Conservation (phyloP, 2,797 vertebrate genomes). For the Heliangelus exortis region DNA sequence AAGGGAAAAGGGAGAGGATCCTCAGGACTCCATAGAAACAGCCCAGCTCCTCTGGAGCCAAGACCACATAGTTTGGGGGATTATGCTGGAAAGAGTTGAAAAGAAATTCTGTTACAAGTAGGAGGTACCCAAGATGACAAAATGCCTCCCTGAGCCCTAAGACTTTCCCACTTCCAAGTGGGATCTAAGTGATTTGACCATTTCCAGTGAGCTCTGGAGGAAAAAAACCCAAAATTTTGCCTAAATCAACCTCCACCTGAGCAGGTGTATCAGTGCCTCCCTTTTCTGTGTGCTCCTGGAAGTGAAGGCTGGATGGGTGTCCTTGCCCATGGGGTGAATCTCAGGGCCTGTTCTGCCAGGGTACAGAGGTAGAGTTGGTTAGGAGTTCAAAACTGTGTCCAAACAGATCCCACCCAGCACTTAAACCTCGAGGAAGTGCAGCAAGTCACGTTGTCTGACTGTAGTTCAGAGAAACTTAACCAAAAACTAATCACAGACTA, state of each 20-base stretch:
- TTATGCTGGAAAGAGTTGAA: conserved; percentile 23
- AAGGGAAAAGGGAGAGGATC: neutral
- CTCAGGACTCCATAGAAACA: conserved; percentile 15
- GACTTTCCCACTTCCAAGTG: neutral
- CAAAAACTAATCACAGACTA: neutral
- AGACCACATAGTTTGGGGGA: conserved; percentile 38
- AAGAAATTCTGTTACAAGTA: neutral
- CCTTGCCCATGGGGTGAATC: neutral
- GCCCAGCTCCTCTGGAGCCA: neutral
- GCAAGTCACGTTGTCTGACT: neutral
- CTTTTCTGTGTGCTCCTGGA: neutral
- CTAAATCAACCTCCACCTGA: neutral
- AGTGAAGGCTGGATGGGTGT: neutral
- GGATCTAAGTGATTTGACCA: neutral
- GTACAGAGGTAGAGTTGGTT: neutral
- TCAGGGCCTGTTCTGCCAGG: neutral
- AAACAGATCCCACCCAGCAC: rapidly evolving
- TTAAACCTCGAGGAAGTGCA: neutral
- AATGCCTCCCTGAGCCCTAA: neutral
- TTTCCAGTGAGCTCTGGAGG: neutral
- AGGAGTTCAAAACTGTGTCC: neutral
- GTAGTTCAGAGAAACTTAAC: neutral
- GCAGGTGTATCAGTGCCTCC: neutral
- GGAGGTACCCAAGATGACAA: neutral
- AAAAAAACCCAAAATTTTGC: neutral